Percentiles rank a stretch among this genome's conserved stretches.
Evolutionary conservation across 2,797 vertebrate species (phyloP).

Genomic region (Bryconaethiops microstoma): DNA sequence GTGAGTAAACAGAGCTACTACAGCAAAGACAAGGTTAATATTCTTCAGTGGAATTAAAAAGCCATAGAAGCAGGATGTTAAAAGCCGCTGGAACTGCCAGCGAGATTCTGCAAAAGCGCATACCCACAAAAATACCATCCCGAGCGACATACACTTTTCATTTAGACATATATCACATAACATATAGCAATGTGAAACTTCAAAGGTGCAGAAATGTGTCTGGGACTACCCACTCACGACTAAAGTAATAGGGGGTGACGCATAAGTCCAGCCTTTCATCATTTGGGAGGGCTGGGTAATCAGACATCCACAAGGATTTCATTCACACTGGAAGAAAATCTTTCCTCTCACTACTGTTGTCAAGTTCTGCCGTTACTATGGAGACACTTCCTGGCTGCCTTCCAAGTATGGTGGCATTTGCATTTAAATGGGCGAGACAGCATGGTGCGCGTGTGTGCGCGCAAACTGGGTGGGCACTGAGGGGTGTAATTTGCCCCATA

Average conservation of each 20-base stretch:
- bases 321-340: conserved; percentile 47
- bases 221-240: conserved; percentile 8
- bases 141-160: not conserved
- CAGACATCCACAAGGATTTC: conserved; percentile 51
- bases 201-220: conserved; percentile 25
- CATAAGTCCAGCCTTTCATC: conserved; percentile 53
- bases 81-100: conserved; percentile 9
- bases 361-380: conserved; percentile 61
- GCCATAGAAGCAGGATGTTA: conserved; percentile 16
- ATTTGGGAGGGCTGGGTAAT: conserved; percentile 45
- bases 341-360: conserved; percentile 44
- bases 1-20: not conserved
- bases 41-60: not conserved
- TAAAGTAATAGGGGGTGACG: conserved; percentile 32
- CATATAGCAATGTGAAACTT: not conserved
- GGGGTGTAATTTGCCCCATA: conserved; percentile 57
- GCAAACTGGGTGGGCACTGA: conserved; percentile 46
- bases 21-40: not conserved
- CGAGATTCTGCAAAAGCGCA: not conserved
- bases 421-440: conserved; percentile 62
- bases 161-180: not conserved
- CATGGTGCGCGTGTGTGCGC: conserved; percentile 26
- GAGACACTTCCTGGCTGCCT: conserved; percentile 59
- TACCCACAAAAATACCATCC: not conserved
- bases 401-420: conserved; percentile 62